Percentiles rank a stretch among this genome's conserved stretches.
phyloP scores from a whole-genome alignment of 2,797 vertebrate genomes.

The Anableps anableps region DNA sequence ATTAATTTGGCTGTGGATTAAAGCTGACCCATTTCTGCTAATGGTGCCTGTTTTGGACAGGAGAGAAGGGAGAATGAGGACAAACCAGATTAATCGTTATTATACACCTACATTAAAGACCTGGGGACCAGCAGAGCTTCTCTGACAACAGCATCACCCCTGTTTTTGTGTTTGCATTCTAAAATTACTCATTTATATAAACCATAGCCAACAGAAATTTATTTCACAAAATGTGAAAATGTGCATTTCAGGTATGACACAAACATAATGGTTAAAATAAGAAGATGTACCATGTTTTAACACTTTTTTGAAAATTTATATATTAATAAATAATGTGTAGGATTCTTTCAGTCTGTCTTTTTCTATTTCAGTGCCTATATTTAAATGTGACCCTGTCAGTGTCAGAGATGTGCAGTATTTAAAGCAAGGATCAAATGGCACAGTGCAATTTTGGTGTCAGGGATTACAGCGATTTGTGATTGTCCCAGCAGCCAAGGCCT shows the following conservation, averaged over 20 bases:
- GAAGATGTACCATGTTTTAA: not conserved
- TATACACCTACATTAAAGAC: conserved; percentile 51
- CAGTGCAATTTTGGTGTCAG: conserved; percentile 24
- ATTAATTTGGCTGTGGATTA: conserved; percentile 81
- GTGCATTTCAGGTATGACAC: not conserved
- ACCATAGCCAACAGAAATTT: not conserved
- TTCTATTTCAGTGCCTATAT: conserved; percentile 7
- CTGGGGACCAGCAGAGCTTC: conserved; percentile 27
- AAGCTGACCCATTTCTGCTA: conserved; percentile 81
- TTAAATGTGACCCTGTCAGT: conserved; percentile 25
- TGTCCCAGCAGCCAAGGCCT: not conserved
- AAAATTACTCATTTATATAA: not conserved
- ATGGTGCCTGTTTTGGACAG: conserved; percentile 70
- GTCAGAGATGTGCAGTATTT: conserved; percentile 17
- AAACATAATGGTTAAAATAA: not conserved
- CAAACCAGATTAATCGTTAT: conserved; percentile 57
- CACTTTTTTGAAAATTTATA: conserved; percentile 1
- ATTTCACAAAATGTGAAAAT: not conserved
- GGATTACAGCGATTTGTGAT: conserved; percentile 38
- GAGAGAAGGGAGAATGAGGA: conserved; percentile 56
- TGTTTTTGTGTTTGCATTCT: conserved; percentile 8
- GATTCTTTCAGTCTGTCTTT: not conserved
- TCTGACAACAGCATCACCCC: conserved; percentile 21
- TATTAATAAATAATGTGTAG: not conserved
- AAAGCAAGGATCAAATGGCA: conserved; percentile 28